Evolutionary conservation across 2,888 invertebrate species (phyloP), one percentile per base, ranked within the genome.

Genomic region (Cosmorhoe ocellata): DNA sequence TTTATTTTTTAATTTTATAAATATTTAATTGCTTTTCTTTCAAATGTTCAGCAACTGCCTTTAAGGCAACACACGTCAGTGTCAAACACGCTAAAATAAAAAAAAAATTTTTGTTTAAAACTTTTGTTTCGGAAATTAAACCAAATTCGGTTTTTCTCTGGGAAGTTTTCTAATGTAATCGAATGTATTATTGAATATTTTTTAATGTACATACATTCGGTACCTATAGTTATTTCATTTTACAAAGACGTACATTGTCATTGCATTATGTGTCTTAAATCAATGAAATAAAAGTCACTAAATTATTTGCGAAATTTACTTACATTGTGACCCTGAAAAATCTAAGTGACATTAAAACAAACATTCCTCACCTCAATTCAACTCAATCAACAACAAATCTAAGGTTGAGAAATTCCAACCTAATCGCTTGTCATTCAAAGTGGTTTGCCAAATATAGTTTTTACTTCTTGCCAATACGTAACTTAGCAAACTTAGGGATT

Each of bases 391-490:
- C 46, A 37, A 61, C 56, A 45, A 49, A 57, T 40, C 5, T 34
- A 18, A 22, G 26, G 32, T 42, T 2, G 13, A 26, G 27, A 7
- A 10, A 11, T 10, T 39, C 14, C n/a, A 31, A 32, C 28, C 27
- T 0, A n/a, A 58, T 64, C 43, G 66, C 66, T 70, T 69, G 56
- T 57, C 56, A 44, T 53, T 48, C 42, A 49, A 55, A 58, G 63
- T 67, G 58, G 61, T 74, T 76, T 75, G 74, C 75, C 78, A 76
- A 76, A 77, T 66, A 69, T 61, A 57, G 43, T 51, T 65, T 64
- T 64, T 63, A 61, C 67, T 69, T 80, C 82, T 83, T 83, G 83
- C 83, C 83, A 81, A 70, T 75, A 61, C 59, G 30, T 64, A 60
- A 64, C 63, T 55, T 64, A 2, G 18, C 4, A 18, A 18, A 18